phyloP scores from a whole-genome alignment of 2,797 vertebrate genomes.

The Cottoperca gobio region DNA sequence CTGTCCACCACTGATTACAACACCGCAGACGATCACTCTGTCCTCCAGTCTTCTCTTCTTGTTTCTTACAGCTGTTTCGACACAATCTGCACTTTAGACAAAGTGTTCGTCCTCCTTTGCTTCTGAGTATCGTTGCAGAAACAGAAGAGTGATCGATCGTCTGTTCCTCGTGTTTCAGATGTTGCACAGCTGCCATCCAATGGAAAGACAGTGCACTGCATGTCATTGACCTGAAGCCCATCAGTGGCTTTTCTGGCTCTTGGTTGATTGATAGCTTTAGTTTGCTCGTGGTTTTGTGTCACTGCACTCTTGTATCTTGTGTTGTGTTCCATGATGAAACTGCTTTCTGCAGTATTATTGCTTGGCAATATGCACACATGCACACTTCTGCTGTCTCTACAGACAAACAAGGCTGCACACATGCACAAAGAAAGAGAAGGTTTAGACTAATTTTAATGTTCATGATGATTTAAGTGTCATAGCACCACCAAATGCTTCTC shows the following conservation, averaged over 20 bases:
- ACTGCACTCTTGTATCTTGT: too few relatives aligned
- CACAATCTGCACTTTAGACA: background rate
- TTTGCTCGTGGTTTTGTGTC: background rate
- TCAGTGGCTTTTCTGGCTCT: too few relatives aligned
- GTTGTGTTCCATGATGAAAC: too few relatives aligned
- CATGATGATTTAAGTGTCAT: background rate
- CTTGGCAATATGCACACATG: too few relatives aligned
- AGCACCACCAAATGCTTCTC: background rate
- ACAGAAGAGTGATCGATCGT: background rate
- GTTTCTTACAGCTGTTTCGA: background rate
- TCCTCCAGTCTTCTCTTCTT: background rate
- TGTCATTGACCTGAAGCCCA: constrained; percentile 20
- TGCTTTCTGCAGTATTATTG: too few relatives aligned
- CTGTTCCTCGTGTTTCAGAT: constrained; percentile 16
- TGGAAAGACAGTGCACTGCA: constrained; percentile 74
- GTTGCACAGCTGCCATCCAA: constrained; percentile 77
- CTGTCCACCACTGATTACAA: too few relatives aligned
- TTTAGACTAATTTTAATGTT: background rate
- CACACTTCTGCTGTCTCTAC: background rate
- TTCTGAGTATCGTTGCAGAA: background rate
- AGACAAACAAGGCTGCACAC: background rate
- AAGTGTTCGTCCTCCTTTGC: background rate
- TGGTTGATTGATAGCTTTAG: background rate
- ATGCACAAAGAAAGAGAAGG: background rate
- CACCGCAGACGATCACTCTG: background rate